A percentile compares a stretch with the other conserved stretches of the same genome.
phyloP scores from a whole-genome alignment of 2,797 vertebrate genomes.

The Falco rusticolus region DNA sequence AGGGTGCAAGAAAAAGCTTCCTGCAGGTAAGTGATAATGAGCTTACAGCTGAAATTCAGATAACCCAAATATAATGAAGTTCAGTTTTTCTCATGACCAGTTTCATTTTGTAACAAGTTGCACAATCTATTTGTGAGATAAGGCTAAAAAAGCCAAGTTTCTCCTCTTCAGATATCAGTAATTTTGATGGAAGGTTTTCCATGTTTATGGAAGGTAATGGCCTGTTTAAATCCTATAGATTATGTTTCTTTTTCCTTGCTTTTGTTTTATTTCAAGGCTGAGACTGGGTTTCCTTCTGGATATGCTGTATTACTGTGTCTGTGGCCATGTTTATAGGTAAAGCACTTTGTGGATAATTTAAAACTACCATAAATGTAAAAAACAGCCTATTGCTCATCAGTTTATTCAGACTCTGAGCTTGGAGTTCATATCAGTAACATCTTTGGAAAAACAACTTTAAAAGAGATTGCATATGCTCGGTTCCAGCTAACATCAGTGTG shows the following conservation, averaged over 20 bases:
- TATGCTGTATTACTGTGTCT: not conserved
- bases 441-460: not conserved
- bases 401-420: not conserved
- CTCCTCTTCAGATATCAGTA: not conserved
- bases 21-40: not conserved
- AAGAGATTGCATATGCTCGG: not conserved
- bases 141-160: not conserved
- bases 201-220: not conserved
- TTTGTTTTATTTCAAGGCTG: not conserved
- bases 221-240: not conserved
- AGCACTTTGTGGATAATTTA: not conserved
- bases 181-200: not conserved
- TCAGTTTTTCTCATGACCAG: not conserved
- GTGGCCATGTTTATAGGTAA: not conserved
- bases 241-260: not conserved
- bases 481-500: not conserved
- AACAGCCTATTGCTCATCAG: not conserved
- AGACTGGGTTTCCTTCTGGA: not conserved
- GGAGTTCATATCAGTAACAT: not conserved
- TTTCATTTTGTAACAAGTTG: not conserved
- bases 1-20: not conserved
- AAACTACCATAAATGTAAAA: not conserved
- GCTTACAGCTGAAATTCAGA: not conserved
- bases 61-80: not conserved
- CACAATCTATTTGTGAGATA: not conserved